These are phyloP conservation scores for Xestoiulus laeticollis DNA, from an alignment of 2,888 invertebrate species.

Conservation along the genomic window DNA sequence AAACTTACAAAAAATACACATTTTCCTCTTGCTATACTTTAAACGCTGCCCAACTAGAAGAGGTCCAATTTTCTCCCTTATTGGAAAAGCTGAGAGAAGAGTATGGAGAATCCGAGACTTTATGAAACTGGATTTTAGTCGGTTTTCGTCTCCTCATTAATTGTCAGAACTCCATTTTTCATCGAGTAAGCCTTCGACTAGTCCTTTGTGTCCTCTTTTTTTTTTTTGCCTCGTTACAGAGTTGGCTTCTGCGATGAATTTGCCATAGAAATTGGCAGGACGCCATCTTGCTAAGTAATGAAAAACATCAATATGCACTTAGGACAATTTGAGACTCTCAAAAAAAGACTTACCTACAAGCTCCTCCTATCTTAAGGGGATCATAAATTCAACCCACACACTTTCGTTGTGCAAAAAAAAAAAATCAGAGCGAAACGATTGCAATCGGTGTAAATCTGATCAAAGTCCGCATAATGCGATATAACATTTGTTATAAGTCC, in stretches of 20 bases:
- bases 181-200: not conserved
- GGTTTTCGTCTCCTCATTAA: not conserved
- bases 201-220: not conserved
- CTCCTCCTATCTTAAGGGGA: not conserved
- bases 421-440: too few relatives aligned
- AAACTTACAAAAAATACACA: too few relatives aligned
- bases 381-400: not conserved
- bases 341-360: not conserved
- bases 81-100: not conserved
- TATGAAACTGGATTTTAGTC: conserved; percentile 10
- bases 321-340: not conserved
- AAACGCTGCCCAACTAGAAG: not conserved
- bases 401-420: too few relatives aligned
- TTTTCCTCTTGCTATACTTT: not conserved
- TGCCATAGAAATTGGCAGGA: not conserved
- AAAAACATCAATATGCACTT: not conserved
- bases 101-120: not conserved
- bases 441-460: too few relatives aligned
- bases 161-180: not conserved
- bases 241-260: not conserved
- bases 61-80: not conserved
- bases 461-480: too few relatives aligned
- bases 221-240: not conserved
- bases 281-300: conserved; percentile 21
- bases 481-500: too few relatives aligned